These are phyloP conservation scores for Pogonomyrmex californicus DNA, from an alignment of 1,140 invertebrate genomes.

Conservation along the genomic window DNA sequence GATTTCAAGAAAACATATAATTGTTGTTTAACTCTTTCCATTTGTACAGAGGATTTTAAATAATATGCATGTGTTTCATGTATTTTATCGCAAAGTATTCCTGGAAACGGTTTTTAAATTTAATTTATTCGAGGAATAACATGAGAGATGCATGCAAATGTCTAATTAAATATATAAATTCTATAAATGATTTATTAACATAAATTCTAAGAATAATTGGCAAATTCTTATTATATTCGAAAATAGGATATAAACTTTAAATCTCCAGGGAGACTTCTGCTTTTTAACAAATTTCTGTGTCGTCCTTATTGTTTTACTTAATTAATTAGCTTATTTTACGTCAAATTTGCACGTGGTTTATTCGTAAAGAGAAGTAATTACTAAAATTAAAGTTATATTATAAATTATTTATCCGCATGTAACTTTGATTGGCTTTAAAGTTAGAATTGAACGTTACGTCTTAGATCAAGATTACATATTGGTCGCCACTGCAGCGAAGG, in stretches of 20 bases:
- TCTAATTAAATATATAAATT: conserved; percentile 64
- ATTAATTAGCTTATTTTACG: not conserved
- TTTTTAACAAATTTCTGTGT: not conserved
- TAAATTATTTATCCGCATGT: conserved; percentile 36
- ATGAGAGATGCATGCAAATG: not conserved
- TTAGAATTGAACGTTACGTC: conserved; percentile 23
- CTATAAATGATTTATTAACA: conserved; percentile 66
- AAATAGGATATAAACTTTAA: not conserved
- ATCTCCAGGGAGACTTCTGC: not conserved
- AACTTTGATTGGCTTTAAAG: conserved; percentile 25
- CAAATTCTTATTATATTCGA: not conserved
- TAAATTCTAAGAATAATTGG: conserved; percentile 26
- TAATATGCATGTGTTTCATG: conserved; percentile 11
- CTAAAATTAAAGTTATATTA: conserved; percentile 8
- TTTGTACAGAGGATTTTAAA: not conserved
- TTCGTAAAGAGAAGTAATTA: not conserved
- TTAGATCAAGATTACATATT: conserved; percentile 60
- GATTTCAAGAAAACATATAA: not conserved
- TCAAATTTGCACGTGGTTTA: conserved; percentile 13
- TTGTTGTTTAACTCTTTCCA: not conserved
- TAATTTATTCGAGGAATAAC: not conserved
- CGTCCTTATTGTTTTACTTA: not conserved
- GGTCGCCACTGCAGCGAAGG: conserved; percentile 53
- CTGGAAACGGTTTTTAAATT: not conserved
- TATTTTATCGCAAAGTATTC: not conserved